Conservation (phyloP, 2,888 invertebrate species). For the Parnassius mnemosyne region DNA sequence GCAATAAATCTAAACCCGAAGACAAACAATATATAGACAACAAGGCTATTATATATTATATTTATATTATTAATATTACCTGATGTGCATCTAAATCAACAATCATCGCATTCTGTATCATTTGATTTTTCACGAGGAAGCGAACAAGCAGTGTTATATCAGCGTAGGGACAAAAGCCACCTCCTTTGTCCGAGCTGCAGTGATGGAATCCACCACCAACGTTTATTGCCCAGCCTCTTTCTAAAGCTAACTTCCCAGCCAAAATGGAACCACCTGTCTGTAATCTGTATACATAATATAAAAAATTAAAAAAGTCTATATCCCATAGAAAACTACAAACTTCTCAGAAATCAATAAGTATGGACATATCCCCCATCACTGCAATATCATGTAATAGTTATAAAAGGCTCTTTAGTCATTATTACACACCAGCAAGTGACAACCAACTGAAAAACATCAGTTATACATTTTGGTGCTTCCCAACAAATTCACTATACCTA, state of each 20-base stretch:
- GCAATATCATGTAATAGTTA: too few relatives aligned
- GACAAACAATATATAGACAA: too few relatives aligned
- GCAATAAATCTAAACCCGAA: too few relatives aligned
- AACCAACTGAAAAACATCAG: too few relatives aligned
- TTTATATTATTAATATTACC: conserved; percentile 58
- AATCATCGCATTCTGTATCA: conserved; percentile 88
- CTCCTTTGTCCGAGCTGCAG: conserved; percentile 87
- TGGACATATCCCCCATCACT: too few relatives aligned
- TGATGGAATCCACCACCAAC: conserved; percentile 96
- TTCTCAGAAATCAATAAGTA: too few relatives aligned
- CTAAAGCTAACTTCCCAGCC: conserved; percentile 90
- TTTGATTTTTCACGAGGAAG: conserved; percentile 81
- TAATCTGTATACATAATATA: conserved; percentile 59
- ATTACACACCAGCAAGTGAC: too few relatives aligned
- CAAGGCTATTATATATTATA: not conserved
- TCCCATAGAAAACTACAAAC: too few relatives aligned
- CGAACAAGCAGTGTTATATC: conserved; percentile 90
- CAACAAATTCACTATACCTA: too few relatives aligned
- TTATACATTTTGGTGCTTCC: too few relatives aligned
- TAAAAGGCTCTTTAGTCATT: too few relatives aligned
- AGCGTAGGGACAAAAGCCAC: conserved; percentile 95
- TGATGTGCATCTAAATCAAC: conserved; percentile 96
- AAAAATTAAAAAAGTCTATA: too few relatives aligned
- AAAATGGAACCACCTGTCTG: conserved; percentile 92
- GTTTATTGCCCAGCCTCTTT: conserved; percentile 93